Conservation (phyloP, 1,140 invertebrate species). For the Cecropterus lyciades region DNA sequence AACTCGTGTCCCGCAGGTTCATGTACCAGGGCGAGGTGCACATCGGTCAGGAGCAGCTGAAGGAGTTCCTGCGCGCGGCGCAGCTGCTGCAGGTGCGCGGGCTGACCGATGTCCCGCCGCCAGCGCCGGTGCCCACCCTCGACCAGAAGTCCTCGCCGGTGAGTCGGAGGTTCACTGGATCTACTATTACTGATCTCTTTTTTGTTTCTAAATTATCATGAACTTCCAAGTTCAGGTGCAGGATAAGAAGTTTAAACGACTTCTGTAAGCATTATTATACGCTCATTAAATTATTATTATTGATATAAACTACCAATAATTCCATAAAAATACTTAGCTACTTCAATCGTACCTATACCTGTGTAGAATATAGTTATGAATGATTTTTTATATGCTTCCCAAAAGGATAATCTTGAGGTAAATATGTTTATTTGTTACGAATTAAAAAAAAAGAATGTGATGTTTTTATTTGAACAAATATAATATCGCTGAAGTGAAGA, state of each 20-base stretch:
- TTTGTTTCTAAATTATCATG: too few species aligned
- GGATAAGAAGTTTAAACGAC: too few species aligned
- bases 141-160: slow-evolving; percentile 80
- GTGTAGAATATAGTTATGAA: neutral
- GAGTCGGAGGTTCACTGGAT: slow-evolving; percentile 39
- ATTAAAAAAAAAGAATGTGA: too few species aligned
- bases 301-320: too few species aligned
- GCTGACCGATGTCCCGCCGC: slow-evolving; percentile 92
- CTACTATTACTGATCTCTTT: neutral
- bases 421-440: neutral
- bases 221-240: too few species aligned
- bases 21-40: slow-evolving; percentile 98
- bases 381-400: slow-evolving; percentile 25
- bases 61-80: slow-evolving; percentile 94
- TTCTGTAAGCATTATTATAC: too few species aligned
- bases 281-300: too few species aligned
- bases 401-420: slow-evolving; percentile 32
- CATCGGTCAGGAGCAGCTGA: slow-evolving; percentile 94
- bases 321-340: too few species aligned
- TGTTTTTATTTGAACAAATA: too few species aligned
- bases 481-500: too few species aligned
- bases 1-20: slow-evolving; percentile 85
- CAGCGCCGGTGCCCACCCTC: slow-evolving; percentile 81
- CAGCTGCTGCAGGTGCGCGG: slow-evolving; percentile 96
- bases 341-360: too few species aligned